Evolutionary conservation across 2,113 vertebrate species (phyloP), one percentile per base, ranked within the genome.

Genomic region (Ptilorrhoa leucosticta): DNA sequence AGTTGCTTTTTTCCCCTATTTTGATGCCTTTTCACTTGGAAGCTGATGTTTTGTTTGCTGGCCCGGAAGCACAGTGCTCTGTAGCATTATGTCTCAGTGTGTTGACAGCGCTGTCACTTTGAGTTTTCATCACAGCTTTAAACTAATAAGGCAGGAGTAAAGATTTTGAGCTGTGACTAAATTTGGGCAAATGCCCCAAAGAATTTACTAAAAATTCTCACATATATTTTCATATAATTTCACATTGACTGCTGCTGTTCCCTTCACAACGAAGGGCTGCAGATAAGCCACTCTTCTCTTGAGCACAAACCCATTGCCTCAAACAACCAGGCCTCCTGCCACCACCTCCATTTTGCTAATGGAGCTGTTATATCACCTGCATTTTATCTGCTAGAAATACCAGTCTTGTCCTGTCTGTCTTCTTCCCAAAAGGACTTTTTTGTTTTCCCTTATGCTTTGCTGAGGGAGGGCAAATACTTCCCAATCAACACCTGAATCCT

Each of bases 41-140:
- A 94, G 69, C 35, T 89, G 71, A 68, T 83, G 70, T 72, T 96
- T 94, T 73, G 65, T 90, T 94, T 93, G 45, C 87, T 95, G 87
- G 87, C 75, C 90, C 0, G 3, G 85, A 92, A 96, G 90, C 76
- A 66, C 61, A 86, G 58, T 53, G 44, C 35, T 88, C 88, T 89
- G 83, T 57, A 78, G 76, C 48, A 33, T 83, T 93, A 71, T 63
- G 63, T 84, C 93, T 89, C 44, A 53, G 47, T 45, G 76, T 90
- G 72, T 75, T 96, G 94, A 93, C 80, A 96, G 69, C 0, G 0
- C 72, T 89, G 80, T 92, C 93, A 76, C 64, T 96, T 89, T 64
- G 51, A 68, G 79, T 96, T 96, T 93, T 75, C 78, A 93, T 96
- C 82, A 91, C 58, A 78, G 66, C 75, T 79, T 73, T 95, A 93